Base-by-base conservation (phyloP, 2,888 invertebrate genomes). In the Brachyopa scutellaris region DNA sequence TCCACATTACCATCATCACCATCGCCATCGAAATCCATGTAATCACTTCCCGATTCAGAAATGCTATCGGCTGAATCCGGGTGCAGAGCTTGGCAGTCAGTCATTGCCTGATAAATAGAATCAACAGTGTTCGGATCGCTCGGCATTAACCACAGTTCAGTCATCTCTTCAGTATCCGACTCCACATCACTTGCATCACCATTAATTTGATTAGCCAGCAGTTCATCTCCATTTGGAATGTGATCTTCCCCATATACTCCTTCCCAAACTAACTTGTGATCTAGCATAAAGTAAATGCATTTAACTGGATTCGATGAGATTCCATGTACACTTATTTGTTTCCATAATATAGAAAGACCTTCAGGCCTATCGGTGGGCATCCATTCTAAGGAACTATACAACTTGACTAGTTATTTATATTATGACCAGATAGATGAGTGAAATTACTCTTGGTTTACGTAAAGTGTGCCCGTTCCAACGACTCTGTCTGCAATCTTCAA, bases 41-140 rank as follows among this genome's bases (percentile, higher is more conserved):
- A 87, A 49, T 89, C 89, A 55, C 90, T 89, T 21, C 38, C 80
- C 23, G 89, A 89, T 7, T 88, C 90, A 0, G 90, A 90, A 84
- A 89, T 86, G 55, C 90, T 89, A 55, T 95, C 94, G 42, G 92
- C 92, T 8, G 95, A 94, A 89, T 96, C 96, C 2, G 96, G 96
- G 91, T 97, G 95, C 76, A 96, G 91, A 11, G 93, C 93, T 90
- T 96, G 96, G 87, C 96, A 96, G 42, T 94, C 92, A 83, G 92
- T 93, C 92, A 97, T 93, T 5, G 95, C 93, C 87, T 93, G 92
- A 88, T 94, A 97, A 92, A 96, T 94, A 8, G 91, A 90, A 77
- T 93, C 93, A 84, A 96, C 92, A 62, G 91, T 91, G 70, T 91
- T 91, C 57, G 91, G 90, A 88, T 95, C 93, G 57, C 92, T 92